These are phyloP conservation scores for Excalfactoria chinensis DNA, from an alignment of 2,113 vertebrate species.

Conservation along the genomic window DNA sequence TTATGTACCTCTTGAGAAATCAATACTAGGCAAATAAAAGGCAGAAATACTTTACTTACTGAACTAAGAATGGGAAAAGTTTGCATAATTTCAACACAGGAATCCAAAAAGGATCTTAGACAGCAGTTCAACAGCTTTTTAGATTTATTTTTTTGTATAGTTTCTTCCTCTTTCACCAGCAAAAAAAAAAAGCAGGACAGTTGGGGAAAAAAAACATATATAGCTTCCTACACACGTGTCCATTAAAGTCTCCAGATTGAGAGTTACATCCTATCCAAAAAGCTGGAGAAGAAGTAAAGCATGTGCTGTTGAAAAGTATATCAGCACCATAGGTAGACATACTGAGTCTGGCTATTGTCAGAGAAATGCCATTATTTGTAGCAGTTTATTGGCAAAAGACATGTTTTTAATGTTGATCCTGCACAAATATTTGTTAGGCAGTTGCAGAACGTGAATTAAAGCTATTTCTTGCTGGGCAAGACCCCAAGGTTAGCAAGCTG, in stretches of 20 bases:
- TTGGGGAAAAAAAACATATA: not conserved
- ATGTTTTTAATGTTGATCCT: not conserved
- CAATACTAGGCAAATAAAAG: not conserved
- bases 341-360: not conserved
- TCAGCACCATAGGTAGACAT: not conserved
- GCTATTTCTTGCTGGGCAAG: not conserved
- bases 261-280: not conserved
- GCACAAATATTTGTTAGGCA: not conserved
- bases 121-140: not conserved
- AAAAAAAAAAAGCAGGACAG: not conserved
- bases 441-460: not conserved
- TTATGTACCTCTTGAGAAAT: not conserved
- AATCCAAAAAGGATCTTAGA: not conserved
- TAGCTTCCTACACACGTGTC: not conserved
- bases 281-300: not conserved
- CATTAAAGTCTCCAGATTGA: not conserved
- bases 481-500: not conserved
- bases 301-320: not conserved
- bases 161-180: not conserved
- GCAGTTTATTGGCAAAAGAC: not conserved
- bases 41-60: not conserved
- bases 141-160: not conserved
- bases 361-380: not conserved
- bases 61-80: not conserved
- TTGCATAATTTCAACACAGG: not conserved